Evolutionary conservation across 2,888 invertebrate genomes (phyloP).

Genomic region (Clepsis dumicolana): DNA sequence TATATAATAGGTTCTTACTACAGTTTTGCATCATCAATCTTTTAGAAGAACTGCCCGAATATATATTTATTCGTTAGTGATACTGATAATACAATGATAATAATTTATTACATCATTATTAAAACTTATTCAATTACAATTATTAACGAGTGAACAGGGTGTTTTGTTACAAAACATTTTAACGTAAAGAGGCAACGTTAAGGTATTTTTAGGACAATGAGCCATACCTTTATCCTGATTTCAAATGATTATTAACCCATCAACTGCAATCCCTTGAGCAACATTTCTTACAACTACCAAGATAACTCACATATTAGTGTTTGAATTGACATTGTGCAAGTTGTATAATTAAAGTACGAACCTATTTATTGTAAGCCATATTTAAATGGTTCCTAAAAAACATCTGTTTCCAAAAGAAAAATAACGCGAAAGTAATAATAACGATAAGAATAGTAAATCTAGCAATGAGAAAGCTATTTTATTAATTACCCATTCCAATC

Average conservation of each 20-base stretch:
- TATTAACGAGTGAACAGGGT: conserved; percentile 57
- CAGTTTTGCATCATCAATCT: no score
- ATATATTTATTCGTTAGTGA: conserved; percentile 22
- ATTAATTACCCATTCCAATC: background rate
- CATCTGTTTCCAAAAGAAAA: background rate
- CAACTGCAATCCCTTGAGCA: background rate
- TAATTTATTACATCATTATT: conserved; percentile 52
- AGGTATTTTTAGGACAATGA: conserved; percentile 50
- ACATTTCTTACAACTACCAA: no score
- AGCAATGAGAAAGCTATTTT: background rate
- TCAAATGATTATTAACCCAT: background rate
- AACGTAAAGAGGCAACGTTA: conserved; percentile 44
- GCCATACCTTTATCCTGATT: conserved; percentile 45
- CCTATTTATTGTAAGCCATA: conserved; percentile 39
- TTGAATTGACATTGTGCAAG: no score
- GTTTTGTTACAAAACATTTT: conserved; percentile 49
- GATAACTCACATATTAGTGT: no score
- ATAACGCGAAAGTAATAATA: background rate
- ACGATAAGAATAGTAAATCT: no score
- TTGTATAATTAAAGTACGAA: no score
- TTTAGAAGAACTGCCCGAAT: no score
- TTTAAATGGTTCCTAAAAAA: conserved; percentile 41
- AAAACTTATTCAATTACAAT: conserved; percentile 50
- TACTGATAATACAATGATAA: conserved; percentile 50
- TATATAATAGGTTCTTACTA: no score